These are phyloP conservation scores for Pseudotriccus pelzelni DNA, from an alignment of 2,797 vertebrate genomes.

Conservation along the genomic window DNA sequence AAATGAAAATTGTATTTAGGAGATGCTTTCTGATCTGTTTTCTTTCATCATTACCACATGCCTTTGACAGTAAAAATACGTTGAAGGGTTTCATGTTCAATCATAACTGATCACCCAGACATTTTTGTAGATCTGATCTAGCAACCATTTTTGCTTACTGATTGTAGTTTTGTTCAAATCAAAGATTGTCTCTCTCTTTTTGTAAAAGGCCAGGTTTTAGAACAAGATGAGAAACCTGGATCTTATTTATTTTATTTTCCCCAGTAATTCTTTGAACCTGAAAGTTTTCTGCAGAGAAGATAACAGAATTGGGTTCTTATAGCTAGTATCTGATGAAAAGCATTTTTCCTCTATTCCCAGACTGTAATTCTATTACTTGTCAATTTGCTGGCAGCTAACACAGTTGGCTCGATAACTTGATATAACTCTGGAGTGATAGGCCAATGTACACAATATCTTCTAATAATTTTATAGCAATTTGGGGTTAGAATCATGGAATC, in stretches of 20 bases:
- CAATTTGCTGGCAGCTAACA: not conserved
- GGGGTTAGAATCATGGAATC: not conserved
- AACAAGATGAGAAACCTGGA: not conserved
- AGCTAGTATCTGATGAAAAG: not conserved
- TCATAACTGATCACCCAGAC: not conserved
- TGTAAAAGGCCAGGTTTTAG: not conserved
- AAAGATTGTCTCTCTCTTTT: not conserved
- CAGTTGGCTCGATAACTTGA: not conserved
- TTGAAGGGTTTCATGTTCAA: not conserved
- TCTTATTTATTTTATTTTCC: not conserved
- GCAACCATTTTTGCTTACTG: not conserved
- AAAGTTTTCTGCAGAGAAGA: not conserved
- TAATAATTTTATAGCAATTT: not conserved
- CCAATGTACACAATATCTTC: not conserved
- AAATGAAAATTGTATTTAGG: not conserved
- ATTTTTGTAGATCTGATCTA: not conserved
- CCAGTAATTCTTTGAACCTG: not conserved
- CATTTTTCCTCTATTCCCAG: not conserved
- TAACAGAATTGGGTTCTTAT: not conserved
- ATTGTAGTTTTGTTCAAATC: not conserved
- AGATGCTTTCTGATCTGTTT: not conserved
- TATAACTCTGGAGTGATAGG: not conserved
- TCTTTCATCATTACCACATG: not conserved
- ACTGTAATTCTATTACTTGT: not conserved
- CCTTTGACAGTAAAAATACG: not conserved